Base-by-base conservation (phyloP, 2,797 vertebrate genomes). In the Tiaroga cobitis region DNA sequence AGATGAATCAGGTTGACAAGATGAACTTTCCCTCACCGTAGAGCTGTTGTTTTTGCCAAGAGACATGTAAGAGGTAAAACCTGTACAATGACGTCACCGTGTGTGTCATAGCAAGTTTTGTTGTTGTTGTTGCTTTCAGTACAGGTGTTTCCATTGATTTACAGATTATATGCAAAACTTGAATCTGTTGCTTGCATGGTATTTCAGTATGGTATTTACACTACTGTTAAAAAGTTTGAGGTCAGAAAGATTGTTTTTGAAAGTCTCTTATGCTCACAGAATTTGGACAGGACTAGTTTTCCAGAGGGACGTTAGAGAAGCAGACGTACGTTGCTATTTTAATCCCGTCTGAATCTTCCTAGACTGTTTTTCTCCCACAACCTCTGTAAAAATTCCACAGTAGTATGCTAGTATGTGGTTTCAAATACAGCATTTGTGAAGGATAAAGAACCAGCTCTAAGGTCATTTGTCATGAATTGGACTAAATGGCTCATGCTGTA, bases 1-100 rank as follows among this genome's bases (percentile, higher is more conserved):
- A 95, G 87, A 94, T 95, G 92, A 95, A 95, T 90, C 93, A 93
- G 90, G 91, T 90, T 29, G 93, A 93, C 80, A 92, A 92, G 51
- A 84, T 91, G 56, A 88, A 89, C 88, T 93, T 94, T 88, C 75
- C 92, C 46, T 89, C 93, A n/a, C n/a, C 91, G 1, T 95, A 95
- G 89, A 87, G 63, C 87, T 84, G 68, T 67, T 85, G 82, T 84
- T 86, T 67, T 78, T 70, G 68, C 83, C 56, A 68, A 83, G 77
- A 88, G 83, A 87, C 79, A 75, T 75, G 91, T 89, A 87, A 90
- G 79, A 80, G 56, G 54, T 79, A 29, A 76, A 86, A 69, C 68
- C 43, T 56, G 26, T 68, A 43, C 29, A 34, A 4, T 67, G 81
- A 70, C 19, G 61, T 37, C 49, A 72, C 32, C 19, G 8, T 67